phyloP scores from a whole-genome alignment of 2,888 invertebrate species.

The Ectemnius continuus region DNA sequence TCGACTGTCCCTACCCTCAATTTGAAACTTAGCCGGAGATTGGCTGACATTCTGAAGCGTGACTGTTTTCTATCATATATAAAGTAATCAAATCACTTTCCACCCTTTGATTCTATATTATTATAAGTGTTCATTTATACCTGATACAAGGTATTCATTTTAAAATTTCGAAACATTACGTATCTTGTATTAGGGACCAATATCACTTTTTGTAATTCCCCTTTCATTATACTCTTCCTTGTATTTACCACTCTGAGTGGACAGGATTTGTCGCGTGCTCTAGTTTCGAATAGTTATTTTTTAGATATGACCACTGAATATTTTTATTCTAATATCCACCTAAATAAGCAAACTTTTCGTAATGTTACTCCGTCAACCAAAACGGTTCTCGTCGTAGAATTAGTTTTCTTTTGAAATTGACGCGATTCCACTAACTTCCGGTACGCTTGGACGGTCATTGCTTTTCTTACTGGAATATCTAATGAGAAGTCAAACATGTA shows the following conservation, averaged over 20 bases:
- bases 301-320: too few relatives aligned
- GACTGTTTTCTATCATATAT: constrained; percentile 51
- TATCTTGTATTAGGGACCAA: constrained; percentile 67
- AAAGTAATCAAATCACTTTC: neutral
- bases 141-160: constrained; percentile 69
- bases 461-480: too few relatives aligned
- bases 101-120: neutral
- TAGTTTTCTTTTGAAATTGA: neutral
- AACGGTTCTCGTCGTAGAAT: neutral
- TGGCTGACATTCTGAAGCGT: constrained; percentile 48
- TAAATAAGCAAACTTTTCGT: neutral
- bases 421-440: neutral
- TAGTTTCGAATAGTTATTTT: neutral
- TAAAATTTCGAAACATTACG: constrained; percentile 75
- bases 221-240: constrained; percentile 49
- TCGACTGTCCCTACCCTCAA: constrained; percentile 63
- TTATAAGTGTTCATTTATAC: constrained; percentile 53
- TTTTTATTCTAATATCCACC: neutral
- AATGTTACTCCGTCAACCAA: neutral
- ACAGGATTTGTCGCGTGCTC: neutral
- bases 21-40: constrained; percentile 65
- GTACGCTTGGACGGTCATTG: neutral
- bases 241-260: rapidly evolving
- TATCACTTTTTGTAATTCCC: constrained; percentile 42
- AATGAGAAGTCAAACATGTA: too few relatives aligned